phyloP scores from a whole-genome alignment of 2,113 vertebrate genomes.

The Lagopus leucura region DNA sequence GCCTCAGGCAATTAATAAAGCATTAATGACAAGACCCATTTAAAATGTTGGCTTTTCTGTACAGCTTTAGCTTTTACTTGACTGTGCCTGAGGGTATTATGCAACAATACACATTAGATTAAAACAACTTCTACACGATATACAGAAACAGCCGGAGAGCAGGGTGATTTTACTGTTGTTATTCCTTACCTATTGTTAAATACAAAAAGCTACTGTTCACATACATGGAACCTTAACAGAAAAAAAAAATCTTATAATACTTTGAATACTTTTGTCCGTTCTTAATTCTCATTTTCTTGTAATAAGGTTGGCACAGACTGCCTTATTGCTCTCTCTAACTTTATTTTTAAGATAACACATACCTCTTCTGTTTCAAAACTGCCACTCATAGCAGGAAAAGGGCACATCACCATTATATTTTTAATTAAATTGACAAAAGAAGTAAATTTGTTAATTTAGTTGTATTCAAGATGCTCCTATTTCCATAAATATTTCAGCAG shows the following conservation, averaged over 20 bases:
- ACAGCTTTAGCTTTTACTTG: slow-evolving; percentile 87
- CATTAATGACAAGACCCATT: slow-evolving; percentile 99
- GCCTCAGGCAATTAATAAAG: slow-evolving; percentile 98
- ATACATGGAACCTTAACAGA: background rate
- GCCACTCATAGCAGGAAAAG: background rate
- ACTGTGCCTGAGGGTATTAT: slow-evolving; percentile 80
- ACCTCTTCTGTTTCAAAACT: background rate
- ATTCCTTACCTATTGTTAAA: slow-evolving; percentile 65
- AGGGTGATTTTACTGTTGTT: slow-evolving; percentile 65
- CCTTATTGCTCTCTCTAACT: background rate
- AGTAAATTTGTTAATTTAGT: background rate
- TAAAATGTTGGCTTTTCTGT: slow-evolving; percentile 93
- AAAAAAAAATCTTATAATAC: background rate
- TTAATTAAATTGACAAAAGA: background rate
- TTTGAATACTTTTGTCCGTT: background rate
- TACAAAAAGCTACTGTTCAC: slow-evolving; percentile 36
- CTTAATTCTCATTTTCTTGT: background rate
- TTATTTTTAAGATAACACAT: background rate
- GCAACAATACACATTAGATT: slow-evolving; percentile 82
- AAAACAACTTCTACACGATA: slow-evolving; percentile 75
- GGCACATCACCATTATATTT: background rate
- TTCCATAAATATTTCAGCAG: background rate
- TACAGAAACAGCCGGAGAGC: slow-evolving; percentile 62
- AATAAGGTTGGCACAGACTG: background rate
- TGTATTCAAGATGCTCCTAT: background rate